Conservation (phyloP, 1,140 invertebrate species). For the Lanistes nyassanus region DNA sequence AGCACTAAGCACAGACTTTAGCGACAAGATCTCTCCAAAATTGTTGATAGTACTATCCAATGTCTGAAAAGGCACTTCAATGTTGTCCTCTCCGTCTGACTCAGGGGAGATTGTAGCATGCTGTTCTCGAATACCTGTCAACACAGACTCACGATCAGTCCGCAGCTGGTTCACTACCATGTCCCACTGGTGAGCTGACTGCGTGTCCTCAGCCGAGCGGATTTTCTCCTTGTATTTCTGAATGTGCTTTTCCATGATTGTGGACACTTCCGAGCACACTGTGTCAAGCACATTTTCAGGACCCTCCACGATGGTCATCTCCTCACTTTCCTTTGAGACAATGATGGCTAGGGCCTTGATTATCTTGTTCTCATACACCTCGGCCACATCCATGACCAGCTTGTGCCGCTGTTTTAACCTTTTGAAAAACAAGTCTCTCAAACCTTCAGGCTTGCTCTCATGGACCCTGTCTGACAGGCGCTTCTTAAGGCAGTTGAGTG, state of each 20-base stretch:
- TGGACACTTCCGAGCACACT: slow-evolving; percentile 42
- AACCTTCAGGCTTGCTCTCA: slow-evolving; percentile 32
- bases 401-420: slow-evolving; percentile 46
- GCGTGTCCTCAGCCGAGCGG: slow-evolving; percentile 28
- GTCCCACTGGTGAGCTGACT: slow-evolving; percentile 36
- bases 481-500: slow-evolving; percentile 49
- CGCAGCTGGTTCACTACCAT: slow-evolving; percentile 35
- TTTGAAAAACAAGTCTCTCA: slow-evolving; percentile 48
- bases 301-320: slow-evolving; percentile 39
- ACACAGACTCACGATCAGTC: slow-evolving; percentile 23
- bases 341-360: slow-evolving; percentile 38
- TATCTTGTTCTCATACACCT: slow-evolving; percentile 36
- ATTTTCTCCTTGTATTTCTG: slow-evolving; percentile 40
- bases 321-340: slow-evolving; percentile 41
- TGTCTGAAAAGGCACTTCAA: slow-evolving; percentile 37
- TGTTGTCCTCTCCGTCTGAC: slow-evolving; percentile 10
- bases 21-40: slow-evolving; percentile 48
- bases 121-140: slow-evolving; percentile 24
- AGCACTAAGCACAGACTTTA: slow-evolving; percentile 44
- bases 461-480: slow-evolving; percentile 32
- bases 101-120: slow-evolving; percentile 29
- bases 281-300: slow-evolving; percentile 42
- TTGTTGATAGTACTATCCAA: slow-evolving; percentile 43
- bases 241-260: slow-evolving; percentile 43
- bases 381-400: slow-evolving; percentile 34